These are phyloP conservation scores for Cossypha caffra DNA, from an alignment of 2,797 vertebrate genomes.

Conservation along the genomic window DNA sequence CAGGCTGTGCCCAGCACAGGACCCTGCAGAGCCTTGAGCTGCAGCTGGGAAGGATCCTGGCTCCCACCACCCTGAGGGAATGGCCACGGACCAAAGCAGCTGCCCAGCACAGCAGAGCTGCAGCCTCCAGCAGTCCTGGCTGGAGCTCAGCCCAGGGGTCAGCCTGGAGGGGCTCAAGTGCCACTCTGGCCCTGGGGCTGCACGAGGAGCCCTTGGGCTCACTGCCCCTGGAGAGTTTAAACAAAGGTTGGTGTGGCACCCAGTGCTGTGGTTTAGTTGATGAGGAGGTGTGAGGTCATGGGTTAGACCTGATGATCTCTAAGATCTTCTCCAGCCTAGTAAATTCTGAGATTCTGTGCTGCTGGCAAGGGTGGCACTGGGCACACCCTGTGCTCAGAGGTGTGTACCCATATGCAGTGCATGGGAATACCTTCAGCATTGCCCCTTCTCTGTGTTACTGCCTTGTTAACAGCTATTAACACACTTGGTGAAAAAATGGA, in stretches of 20 bases:
- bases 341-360: background rate
- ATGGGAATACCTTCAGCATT: background rate
- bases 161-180: background rate
- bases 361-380: background rate
- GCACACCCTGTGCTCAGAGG: background rate
- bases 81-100: background rate
- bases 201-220: background rate
- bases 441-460: background rate
- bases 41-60: background rate
- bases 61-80: background rate
- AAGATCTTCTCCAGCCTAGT: background rate
- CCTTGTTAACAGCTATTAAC: background rate
- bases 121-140: background rate
- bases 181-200: too few relatives aligned
- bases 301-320: background rate
- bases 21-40: background rate
- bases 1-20: background rate
- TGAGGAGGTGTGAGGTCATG: background rate
- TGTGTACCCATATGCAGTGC: fast-evolving
- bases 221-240: fast-evolving
- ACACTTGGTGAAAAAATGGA: background rate
- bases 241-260: fast-evolving
- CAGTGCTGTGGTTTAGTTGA: background rate
- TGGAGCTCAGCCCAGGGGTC: too few relatives aligned
- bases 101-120: fast-evolving